phyloP scores from a whole-genome alignment of 2,113 vertebrate species.

The Apodemus speciosus region DNA sequence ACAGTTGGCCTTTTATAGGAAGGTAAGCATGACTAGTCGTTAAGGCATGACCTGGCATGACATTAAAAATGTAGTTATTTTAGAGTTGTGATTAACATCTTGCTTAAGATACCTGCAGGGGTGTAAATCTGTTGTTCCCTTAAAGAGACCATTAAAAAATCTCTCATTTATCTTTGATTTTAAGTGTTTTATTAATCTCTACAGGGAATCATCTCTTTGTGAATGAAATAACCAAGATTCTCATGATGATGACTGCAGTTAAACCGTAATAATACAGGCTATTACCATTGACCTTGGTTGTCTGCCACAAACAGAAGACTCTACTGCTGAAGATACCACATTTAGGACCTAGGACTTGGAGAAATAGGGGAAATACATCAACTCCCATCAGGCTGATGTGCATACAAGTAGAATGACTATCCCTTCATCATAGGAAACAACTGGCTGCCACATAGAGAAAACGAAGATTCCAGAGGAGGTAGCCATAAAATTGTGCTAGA shows the following conservation, averaged over 20 bases:
- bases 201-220: neutral
- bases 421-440: neutral
- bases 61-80: constrained; percentile 11
- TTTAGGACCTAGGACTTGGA: neutral
- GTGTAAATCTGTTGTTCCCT: neutral
- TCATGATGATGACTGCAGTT: neutral
- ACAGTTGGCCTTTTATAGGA: constrained; percentile 59
- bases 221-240: neutral
- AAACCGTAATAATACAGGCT: neutral
- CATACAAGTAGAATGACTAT: neutral
- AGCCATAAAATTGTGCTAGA: neutral
- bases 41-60: constrained; percentile 2
- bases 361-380: neutral
- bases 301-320: neutral
- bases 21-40: constrained; percentile 58
- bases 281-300: neutral
- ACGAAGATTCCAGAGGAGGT: neutral
- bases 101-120: neutral
- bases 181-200: constrained; percentile 31
- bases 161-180: constrained; percentile 38
- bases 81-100: constrained; percentile 9
- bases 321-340: neutral
- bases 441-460: neutral
- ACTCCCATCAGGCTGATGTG: neutral
- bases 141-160: constrained; percentile 1